Evolutionary conservation across 1,140 invertebrate species (phyloP).

Genomic region (Nymphalis io): DNA sequence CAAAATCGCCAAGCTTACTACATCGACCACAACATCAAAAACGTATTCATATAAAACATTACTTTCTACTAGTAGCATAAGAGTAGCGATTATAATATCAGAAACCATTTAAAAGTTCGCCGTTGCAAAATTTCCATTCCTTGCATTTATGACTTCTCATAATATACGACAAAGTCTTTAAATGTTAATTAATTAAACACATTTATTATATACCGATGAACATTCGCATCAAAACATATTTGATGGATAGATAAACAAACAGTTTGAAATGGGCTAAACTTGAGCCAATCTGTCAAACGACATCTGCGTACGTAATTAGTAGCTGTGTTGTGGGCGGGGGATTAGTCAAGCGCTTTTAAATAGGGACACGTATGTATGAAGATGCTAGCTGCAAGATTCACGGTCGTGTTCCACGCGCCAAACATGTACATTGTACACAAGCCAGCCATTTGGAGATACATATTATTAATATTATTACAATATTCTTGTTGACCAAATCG

Average conservation of each 20-base stretch:
- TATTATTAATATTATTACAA: neutral
- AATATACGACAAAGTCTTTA: no score
- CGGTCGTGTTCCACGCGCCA: constrained; percentile 30
- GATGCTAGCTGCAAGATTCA: constrained; percentile 40
- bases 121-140: neutral
- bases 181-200: neutral
- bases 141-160: no score
- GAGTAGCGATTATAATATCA: no score
- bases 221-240: constrained; percentile 35
- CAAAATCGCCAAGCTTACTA: no score
- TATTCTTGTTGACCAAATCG: neutral
- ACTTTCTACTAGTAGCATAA: no score
- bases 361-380: constrained; percentile 45
- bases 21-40: no score
- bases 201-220: neutral
- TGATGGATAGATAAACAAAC: constrained; percentile 36
- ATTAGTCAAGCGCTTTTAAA: constrained; percentile 60
- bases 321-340: constrained; percentile 46
- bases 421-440: constrained; percentile 19
- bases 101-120: neutral
- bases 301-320: constrained; percentile 57
- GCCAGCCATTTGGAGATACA: constrained; percentile 1
- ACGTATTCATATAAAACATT: no score
- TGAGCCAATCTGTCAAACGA: constrained; percentile 52
- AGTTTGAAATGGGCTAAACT: constrained; percentile 40